These are phyloP conservation scores for Gopherus evgoodei DNA, from an alignment of 2,113 vertebrate species.

Conservation along the genomic window DNA sequence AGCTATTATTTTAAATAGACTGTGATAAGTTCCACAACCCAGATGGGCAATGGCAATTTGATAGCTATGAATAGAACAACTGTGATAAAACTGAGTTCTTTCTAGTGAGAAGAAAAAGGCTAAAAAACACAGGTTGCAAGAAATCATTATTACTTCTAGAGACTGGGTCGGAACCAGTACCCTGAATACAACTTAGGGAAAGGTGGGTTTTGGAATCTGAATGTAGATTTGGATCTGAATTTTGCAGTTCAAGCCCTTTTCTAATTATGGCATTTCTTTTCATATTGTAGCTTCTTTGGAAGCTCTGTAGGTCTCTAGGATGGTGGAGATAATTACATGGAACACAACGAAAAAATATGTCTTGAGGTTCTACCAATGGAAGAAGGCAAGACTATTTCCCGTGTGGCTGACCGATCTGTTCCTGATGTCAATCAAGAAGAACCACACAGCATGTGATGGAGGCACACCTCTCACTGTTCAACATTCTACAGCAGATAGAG, in stretches of 20 bases:
- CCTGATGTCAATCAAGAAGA: not conserved
- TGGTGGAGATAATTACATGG: not conserved
- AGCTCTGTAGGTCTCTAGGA: not conserved
- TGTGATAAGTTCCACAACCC: not conserved
- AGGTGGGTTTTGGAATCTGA: not conserved
- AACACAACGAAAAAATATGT: rapidly evolving
- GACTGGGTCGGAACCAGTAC: not conserved
- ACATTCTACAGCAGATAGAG: not conserved
- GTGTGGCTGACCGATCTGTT: not conserved
- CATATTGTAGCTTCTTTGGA: not conserved
- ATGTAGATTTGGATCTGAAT: not conserved
- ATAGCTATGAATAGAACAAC: not conserved
- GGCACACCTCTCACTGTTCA: not conserved
- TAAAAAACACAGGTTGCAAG: not conserved
- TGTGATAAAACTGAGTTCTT: not conserved
- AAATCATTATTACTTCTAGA: not conserved
- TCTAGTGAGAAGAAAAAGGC: not conserved
- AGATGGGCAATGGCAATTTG: not conserved
- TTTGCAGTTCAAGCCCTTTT: rapidly evolving
- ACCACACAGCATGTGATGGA: rapidly evolving
- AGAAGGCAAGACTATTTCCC: not conserved
- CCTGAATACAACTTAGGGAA: rapidly evolving
- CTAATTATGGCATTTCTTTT: not conserved
- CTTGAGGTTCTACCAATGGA: not conserved
- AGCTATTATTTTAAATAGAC: not conserved